Base-by-base conservation (phyloP, 2,113 vertebrate species). In the Thermophis baileyi region DNA sequence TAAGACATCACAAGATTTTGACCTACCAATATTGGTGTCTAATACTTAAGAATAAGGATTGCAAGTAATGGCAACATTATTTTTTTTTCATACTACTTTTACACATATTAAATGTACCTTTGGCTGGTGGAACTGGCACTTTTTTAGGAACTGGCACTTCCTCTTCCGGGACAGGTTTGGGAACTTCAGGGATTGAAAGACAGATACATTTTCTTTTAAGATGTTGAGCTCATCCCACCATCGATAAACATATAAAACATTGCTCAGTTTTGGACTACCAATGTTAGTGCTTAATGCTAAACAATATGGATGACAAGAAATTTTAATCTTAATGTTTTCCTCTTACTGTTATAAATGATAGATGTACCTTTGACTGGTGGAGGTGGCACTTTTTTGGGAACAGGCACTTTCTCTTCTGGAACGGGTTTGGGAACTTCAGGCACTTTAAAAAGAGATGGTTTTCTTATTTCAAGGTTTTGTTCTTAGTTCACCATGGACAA, bases 361-460 rank as follows among this genome's bases (percentile, higher is more conserved):
- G 90, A 89, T 95, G 46, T 96, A 97, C 95, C 95, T 97, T 96
- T 96, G 89, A 86, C 69, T 81, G 69, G n/a, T 81, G 69, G 69
- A 8, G 69, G n/a, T 81, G n/a, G n/a, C 69, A 81, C 69, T n/a
- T 74, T 74, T 74, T 74, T 74, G 6, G 63, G 63, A 74, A 74
- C n/a, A 7, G 63, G n/a, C 63, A 74, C 63, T 35, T 74, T 18
- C 63, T 74, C 63, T 74, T 74, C 63, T 18, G n/a, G 63, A 6
- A 74, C 63, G 35, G 63, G 2, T 74, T 20, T 74, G 14, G 63
- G 63, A 74, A 35, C 63, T 35, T 74, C n/a, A 35, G 63, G 63
- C 5, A 74, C 63, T 74, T 74, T 35, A 74, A 74, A 74, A 74
- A 74, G n/a, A 74, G 63, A 74, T 35, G 2, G 6, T 74, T 35